Percentiles rank a stretch among this genome's conserved stretches.
Evolutionary conservation across 2,797 vertebrate genomes (phyloP).

Genomic region (Cynodonichthys magdalenae): DNA sequence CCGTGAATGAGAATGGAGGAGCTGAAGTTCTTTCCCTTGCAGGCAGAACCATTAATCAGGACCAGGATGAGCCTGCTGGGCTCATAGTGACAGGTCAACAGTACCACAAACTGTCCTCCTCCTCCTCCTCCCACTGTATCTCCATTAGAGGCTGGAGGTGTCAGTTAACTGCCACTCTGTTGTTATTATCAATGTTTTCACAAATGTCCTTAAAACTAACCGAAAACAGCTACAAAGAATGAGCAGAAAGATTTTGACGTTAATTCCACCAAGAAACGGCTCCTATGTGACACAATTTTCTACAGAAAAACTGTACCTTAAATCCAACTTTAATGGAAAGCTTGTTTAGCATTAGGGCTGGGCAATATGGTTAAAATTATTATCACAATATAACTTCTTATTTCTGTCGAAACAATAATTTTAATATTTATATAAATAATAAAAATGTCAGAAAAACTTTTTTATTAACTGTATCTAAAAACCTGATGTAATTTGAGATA

Average conservation of each 20-base stretch:
- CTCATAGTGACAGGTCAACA: slow-evolving; percentile 65
- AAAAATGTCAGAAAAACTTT: too few species aligned
- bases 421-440: too few species aligned
- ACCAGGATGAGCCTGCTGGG: slow-evolving; percentile 72
- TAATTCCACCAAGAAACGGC: slow-evolving; percentile 31
- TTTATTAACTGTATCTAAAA: too few species aligned
- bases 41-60: slow-evolving; percentile 78
- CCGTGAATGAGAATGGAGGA: slow-evolving; percentile 59
- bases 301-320: too few species aligned
- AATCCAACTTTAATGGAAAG: too few species aligned
- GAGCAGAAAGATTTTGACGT: slow-evolving; percentile 47
- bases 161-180: slow-evolving; percentile 53
- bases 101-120: slow-evolving; percentile 50
- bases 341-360: too few species aligned
- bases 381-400: too few species aligned
- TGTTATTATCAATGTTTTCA: slow-evolving; percentile 66
- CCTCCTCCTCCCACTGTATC: slow-evolving; percentile 50
- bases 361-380: too few species aligned
- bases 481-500: too few species aligned
- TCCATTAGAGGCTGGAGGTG: slow-evolving; percentile 69
- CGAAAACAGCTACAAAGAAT: slow-evolving; percentile 35
- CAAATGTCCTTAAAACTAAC: slow-evolving; percentile 71
- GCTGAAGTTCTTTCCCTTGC: slow-evolving; percentile 44
- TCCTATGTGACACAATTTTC: background rate
- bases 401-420: too few species aligned